Evolutionary conservation across 2,888 invertebrate species (phyloP).

Genomic region (Allygus modestus): DNA sequence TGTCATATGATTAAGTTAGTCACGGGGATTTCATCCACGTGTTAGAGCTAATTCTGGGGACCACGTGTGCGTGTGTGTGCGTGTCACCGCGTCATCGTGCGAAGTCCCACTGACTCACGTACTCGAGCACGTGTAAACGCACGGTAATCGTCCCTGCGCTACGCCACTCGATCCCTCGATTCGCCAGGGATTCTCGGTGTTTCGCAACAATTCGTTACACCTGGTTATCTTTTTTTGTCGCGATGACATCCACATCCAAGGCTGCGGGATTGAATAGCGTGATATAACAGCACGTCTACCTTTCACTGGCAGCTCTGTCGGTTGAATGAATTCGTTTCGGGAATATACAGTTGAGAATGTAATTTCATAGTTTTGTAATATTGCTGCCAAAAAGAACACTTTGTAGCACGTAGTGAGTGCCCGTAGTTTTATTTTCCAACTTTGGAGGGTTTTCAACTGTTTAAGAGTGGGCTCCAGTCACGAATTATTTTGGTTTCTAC

Average conservation of each 20-base stretch:
- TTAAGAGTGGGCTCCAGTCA: no score
- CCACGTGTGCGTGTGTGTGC: background rate
- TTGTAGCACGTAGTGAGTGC: no score
- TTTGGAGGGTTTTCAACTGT: no score
- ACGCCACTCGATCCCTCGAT: background rate
- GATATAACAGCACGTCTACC: conserved; percentile 3
- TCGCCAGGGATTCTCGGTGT: background rate
- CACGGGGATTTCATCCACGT: conserved; percentile 12
- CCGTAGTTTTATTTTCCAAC: no score
- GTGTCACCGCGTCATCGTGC: background rate
- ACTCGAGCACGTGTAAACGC: background rate
- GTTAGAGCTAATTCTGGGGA: background rate
- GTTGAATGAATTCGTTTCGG: conserved; percentile 7
- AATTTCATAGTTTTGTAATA: background rate
- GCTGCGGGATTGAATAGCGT: conserved; percentile 21
- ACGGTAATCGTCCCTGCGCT: background rate
- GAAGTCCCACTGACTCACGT: conserved; percentile 10
- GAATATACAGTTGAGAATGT: background rate
- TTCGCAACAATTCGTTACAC: background rate
- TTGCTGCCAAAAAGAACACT: no score
- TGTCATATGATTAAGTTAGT: background rate
- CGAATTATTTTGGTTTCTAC: no score
- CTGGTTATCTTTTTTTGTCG: conserved; percentile 14
- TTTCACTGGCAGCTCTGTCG: background rate
- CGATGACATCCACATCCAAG: conserved; percentile 30